Conservation (phyloP, 2,888 invertebrate genomes). For the Dysmachus trigonus region DNA sequence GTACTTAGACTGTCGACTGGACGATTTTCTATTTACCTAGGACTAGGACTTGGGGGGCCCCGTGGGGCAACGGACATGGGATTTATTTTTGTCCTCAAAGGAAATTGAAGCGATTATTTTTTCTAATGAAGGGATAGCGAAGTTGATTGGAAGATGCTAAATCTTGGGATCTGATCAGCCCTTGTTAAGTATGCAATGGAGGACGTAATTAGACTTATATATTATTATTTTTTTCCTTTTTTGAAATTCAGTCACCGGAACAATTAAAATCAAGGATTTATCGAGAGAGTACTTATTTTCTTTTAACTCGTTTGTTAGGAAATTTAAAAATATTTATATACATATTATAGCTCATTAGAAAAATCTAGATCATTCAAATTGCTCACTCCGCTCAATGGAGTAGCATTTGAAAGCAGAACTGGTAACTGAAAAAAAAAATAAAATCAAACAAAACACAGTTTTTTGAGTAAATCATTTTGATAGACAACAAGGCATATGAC, state of each 20-base stretch:
- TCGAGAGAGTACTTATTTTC: not conserved
- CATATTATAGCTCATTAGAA: too few relatives aligned
- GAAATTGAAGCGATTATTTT: not conserved
- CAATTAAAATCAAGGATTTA: not conserved
- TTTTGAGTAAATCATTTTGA: too few relatives aligned
- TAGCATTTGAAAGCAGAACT: too few relatives aligned
- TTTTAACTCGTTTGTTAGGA: not conserved
- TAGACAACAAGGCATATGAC: too few relatives aligned
- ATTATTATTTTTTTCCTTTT: too few relatives aligned
- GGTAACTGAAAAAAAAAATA: too few relatives aligned
- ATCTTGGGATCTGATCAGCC: not conserved
- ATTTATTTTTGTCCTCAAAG: not conserved
- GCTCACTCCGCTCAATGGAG: too few relatives aligned
- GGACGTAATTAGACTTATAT: not conserved
- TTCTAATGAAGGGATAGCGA: not conserved
- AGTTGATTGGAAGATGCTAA: not conserved
- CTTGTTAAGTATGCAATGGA: not conserved
- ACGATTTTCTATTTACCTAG: not conserved
- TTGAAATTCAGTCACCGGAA: not conserved
- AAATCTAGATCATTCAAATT: too few relatives aligned
- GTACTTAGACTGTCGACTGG: not conserved
- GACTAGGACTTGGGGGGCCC: not conserved
- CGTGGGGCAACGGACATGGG: not conserved
- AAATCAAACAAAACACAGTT: too few relatives aligned
- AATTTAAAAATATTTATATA: not conserved